phyloP scores from a whole-genome alignment of 2,113 vertebrate species.

The Forbesichthys agassizii region DNA sequence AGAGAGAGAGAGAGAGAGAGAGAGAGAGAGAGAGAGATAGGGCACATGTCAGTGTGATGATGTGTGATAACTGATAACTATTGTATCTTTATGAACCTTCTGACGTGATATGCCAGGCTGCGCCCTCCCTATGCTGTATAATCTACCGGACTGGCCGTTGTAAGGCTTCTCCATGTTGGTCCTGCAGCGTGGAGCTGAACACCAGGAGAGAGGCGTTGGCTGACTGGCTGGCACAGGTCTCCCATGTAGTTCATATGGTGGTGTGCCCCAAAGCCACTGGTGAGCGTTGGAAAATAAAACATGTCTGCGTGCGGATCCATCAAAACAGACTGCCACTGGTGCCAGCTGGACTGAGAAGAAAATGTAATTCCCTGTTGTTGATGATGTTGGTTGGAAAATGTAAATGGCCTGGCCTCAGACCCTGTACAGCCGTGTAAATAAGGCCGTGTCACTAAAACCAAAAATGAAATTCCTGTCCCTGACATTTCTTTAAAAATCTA shows the following conservation, averaged over 20 bases:
- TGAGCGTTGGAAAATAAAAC: constrained; percentile 48
- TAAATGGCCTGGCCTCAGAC: constrained; percentile 5
- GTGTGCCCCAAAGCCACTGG: constrained; percentile 34
- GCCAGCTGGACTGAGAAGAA: constrained; percentile 28
- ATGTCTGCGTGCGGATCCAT: constrained; percentile 25
- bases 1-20: constrained; percentile 20
- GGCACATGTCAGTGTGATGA: constrained; percentile 41
- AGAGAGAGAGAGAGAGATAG: neutral
- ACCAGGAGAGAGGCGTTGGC: constrained; percentile 8
- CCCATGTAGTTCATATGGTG: constrained; percentile 29
- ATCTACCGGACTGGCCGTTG: constrained; percentile 15
- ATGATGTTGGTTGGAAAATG: constrained; percentile 20
- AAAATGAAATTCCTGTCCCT: neutral
- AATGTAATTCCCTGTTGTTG: constrained; percentile 36
- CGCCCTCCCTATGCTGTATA: constrained; percentile 34
- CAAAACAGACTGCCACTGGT: constrained; percentile 10
- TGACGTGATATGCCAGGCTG: constrained; percentile 50
- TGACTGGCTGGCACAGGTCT: constrained; percentile 30
- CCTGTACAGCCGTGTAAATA: neutral
- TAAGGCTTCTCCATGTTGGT: neutral
- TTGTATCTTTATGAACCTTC: constrained; percentile 76
- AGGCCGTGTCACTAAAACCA: constrained; percentile 5
- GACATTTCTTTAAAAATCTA: constrained; percentile 1
- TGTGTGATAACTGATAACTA: constrained; percentile 63
- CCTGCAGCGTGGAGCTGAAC: constrained; percentile 9